A percentile compares a stretch with the other conserved stretches of the same genome.
These are phyloP conservation scores for Rhynchomys soricoides DNA, from an alignment of 2,113 vertebrate species.

Conservation along the genomic window DNA sequence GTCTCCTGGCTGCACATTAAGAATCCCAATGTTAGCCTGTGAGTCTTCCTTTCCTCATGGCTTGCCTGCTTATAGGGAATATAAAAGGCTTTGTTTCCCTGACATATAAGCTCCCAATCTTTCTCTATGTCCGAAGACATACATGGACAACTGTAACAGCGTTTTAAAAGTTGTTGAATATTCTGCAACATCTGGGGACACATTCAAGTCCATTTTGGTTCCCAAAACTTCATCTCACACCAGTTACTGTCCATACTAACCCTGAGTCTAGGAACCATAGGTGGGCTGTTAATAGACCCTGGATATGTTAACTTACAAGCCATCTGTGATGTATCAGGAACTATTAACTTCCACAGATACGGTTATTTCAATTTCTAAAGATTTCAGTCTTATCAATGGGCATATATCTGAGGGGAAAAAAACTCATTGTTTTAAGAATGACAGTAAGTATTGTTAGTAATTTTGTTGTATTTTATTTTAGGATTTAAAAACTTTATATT, in stretches of 20 bases:
- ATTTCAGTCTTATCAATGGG: background rate
- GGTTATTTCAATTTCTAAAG: background rate
- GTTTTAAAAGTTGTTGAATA: background rate
- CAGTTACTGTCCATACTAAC: background rate
- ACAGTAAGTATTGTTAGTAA: background rate
- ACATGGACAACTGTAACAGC: background rate
- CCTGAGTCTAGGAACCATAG: background rate
- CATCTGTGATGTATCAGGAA: background rate
- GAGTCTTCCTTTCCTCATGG: background rate
- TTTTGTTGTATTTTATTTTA: background rate
- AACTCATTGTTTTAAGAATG: background rate
- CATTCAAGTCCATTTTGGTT: background rate
- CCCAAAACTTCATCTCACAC: background rate
- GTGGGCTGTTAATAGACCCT: accelerated
- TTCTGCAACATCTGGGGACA: background rate
- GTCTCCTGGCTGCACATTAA: slow-evolving; percentile 3
- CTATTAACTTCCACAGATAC: background rate
- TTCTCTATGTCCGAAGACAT: background rate
- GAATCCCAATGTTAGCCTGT: slow-evolving; percentile 46
- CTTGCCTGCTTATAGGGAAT: slow-evolving; percentile 39
- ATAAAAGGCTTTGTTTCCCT: slow-evolving; percentile 8
- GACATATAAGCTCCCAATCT: background rate
- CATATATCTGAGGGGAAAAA: background rate
- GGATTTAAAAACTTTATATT: background rate
- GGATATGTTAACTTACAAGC: too few relatives aligned